Percentiles rank a stretch among this genome's conserved stretches.
These are phyloP conservation scores for Salminus brasiliensis DNA, from an alignment of 2,113 vertebrate genomes.

Conservation along the genomic window DNA sequence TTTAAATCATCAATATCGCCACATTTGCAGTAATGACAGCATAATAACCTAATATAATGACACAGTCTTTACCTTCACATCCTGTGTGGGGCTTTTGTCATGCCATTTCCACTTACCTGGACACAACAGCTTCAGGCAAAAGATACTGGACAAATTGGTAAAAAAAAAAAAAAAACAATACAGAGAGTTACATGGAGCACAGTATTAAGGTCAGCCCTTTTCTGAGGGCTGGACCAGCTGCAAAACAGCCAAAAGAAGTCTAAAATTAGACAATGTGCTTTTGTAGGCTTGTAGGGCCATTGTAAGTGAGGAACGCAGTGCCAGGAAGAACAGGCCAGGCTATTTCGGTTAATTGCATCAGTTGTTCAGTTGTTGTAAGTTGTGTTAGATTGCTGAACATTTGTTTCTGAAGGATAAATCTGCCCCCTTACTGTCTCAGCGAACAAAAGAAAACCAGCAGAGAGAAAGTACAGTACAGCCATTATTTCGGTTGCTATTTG, in stretches of 20 bases:
- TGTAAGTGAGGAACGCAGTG: not conserved
- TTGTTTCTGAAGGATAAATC: not conserved
- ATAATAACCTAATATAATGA: too few species aligned
- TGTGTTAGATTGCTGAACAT: not conserved
- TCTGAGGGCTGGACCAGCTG: not conserved
- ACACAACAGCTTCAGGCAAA: not conserved
- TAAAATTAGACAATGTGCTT: not conserved
- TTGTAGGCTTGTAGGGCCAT: not conserved
- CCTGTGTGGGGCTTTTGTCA: constrained; percentile 82
- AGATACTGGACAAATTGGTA: not conserved
- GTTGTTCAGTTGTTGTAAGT: not conserved
- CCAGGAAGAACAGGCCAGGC: not conserved
- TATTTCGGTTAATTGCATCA: not conserved
- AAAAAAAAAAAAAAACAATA: too few species aligned
- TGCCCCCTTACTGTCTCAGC: not conserved
- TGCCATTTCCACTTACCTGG: constrained; percentile 39
- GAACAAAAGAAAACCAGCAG: not conserved
- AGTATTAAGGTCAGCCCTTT: not conserved
- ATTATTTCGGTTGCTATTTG: not conserved
- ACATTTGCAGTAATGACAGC: too few species aligned
- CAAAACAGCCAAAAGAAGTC: not conserved
- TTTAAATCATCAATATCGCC: too few species aligned
- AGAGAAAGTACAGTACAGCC: not conserved
- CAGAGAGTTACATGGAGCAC: not conserved
- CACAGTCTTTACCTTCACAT: constrained; percentile 77